Evolutionary conservation across 2,888 invertebrate genomes (phyloP).

Genomic region (Drosophila mimica): DNA sequence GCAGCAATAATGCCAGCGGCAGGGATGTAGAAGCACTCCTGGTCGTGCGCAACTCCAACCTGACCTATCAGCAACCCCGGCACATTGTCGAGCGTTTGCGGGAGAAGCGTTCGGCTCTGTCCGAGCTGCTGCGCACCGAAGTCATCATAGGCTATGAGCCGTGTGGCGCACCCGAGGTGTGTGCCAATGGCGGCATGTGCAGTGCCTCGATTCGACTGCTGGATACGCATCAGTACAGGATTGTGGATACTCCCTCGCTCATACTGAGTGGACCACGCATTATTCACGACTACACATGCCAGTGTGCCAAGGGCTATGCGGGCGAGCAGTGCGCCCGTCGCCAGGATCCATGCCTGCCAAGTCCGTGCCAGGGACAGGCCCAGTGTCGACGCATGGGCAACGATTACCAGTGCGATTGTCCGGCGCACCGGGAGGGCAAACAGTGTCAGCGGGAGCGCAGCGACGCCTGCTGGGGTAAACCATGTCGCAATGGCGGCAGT

Average conservation of each 20-base stretch:
- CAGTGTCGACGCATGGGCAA: slow-evolving; percentile 93
- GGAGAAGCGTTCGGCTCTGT: slow-evolving; percentile 88
- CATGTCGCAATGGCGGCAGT: slow-evolving; percentile 96
- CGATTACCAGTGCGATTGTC: slow-evolving; percentile 94
- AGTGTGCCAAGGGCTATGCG: slow-evolving; percentile 93
- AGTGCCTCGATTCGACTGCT: slow-evolving; percentile 89
- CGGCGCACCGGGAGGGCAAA: slow-evolving; percentile 91
- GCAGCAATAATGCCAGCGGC: slow-evolving; percentile 80
- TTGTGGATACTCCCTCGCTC: slow-evolving; percentile 92
- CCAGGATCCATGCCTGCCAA: slow-evolving; percentile 95
- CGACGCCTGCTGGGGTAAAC: slow-evolving; percentile 93
- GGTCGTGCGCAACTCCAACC: slow-evolving; percentile 87
- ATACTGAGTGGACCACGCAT: slow-evolving; percentile 94
- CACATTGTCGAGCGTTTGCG: slow-evolving; percentile 88
- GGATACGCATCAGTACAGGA: slow-evolving; percentile 86
- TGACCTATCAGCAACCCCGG: slow-evolving; percentile 88
- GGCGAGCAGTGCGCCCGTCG: slow-evolving; percentile 93
- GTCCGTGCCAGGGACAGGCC: slow-evolving; percentile 94
- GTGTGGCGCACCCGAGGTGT: slow-evolving; percentile 88
- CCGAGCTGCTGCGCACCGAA: slow-evolving; percentile 87
- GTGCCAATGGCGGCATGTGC: slow-evolving; percentile 92
- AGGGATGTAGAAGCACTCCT: slow-evolving; percentile 88
- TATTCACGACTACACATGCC: slow-evolving; percentile 91
- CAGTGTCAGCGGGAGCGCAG: slow-evolving; percentile 93
- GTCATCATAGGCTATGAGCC: slow-evolving; percentile 91